phyloP scores from a whole-genome alignment of 2,113 vertebrate genomes.

The Rattus norvegicus region DNA sequence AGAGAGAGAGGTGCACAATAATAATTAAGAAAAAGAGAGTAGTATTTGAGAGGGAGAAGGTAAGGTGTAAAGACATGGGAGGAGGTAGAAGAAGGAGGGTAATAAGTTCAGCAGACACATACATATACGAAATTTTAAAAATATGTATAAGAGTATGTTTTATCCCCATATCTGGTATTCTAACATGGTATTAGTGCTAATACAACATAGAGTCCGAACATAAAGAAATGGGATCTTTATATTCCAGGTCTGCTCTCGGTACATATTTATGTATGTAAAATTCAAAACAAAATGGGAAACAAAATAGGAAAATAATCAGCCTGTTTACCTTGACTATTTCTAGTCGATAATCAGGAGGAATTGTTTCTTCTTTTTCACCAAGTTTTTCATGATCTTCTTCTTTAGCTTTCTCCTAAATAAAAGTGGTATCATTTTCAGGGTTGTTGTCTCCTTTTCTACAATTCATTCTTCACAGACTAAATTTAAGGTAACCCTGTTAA shows the following conservation, averaged over 20 bases:
- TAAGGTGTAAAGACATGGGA: neutral
- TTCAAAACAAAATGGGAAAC: neutral
- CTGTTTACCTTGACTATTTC: conserved; percentile 83
- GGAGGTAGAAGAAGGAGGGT: neutral
- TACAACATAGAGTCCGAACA: neutral
- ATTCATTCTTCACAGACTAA: neutral
- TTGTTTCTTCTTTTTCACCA: conserved; percentile 88
- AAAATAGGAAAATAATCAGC: neutral
- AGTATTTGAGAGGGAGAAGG: neutral
- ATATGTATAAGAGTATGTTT: neutral
- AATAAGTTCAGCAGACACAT: neutral
- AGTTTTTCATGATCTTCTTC: conserved; percentile 84
- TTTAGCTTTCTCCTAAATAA: conserved; percentile 84
- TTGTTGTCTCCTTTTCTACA: neutral
- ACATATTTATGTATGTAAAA: neutral
- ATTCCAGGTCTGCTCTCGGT: neutral
- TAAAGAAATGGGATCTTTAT: conserved; percentile 22
- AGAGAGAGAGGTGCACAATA: neutral
- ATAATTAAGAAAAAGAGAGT: neutral
- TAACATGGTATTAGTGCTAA: neutral
- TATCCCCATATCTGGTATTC: neutral
- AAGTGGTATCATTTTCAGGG: neutral
- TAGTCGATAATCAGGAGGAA: conserved; percentile 87
- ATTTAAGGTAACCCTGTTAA: neutral
- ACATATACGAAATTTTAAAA: neutral